These are phyloP conservation scores for Polylopha cassiicola DNA, from an alignment of 2,888 invertebrate species.

Conservation along the genomic window DNA sequence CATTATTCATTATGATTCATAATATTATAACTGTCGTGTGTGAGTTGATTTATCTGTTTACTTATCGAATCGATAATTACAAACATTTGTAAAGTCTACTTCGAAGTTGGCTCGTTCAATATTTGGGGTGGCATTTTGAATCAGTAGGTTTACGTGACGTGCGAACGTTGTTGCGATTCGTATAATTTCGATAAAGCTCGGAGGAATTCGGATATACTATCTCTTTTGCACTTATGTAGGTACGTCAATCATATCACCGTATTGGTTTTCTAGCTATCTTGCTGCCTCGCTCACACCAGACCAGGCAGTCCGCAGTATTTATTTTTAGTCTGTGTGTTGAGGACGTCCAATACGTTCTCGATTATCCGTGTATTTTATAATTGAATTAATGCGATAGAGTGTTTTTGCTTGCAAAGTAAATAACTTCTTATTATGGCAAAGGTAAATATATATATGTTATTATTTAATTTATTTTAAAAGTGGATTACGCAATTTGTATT, in stretches of 20 bases:
- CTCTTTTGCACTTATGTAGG: conserved; percentile 38
- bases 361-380: conserved; percentile 48
- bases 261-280: conserved; percentile 60
- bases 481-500: conserved; percentile 12
- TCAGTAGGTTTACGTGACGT: conserved; percentile 29
- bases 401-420: conserved; percentile 30
- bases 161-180: conserved; percentile 41
- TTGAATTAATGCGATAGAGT: conserved; percentile 45
- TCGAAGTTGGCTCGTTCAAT: conserved; percentile 5
- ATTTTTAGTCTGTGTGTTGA: conserved; percentile 54
- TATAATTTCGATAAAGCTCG: conserved; percentile 34
- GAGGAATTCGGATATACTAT: conserved; percentile 28
- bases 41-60: not conserved
- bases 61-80: conserved; percentile 22
- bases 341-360: conserved; percentile 39
- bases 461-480: conserved; percentile 14
- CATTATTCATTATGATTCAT: no score
- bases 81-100: conserved; percentile 8
- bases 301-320: conserved; percentile 48
- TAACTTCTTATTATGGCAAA: conserved; percentile 51
- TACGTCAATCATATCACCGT: conserved; percentile 41
- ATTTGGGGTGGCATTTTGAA: conserved; percentile 14
- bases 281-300: conserved; percentile 24
- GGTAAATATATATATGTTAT: conserved; percentile 44
- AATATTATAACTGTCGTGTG: no score